A percentile compares a stretch with the other conserved stretches of the same genome.
phyloP scores from a whole-genome alignment of 2,888 invertebrate species.

The Oxystoma pomonae region DNA sequence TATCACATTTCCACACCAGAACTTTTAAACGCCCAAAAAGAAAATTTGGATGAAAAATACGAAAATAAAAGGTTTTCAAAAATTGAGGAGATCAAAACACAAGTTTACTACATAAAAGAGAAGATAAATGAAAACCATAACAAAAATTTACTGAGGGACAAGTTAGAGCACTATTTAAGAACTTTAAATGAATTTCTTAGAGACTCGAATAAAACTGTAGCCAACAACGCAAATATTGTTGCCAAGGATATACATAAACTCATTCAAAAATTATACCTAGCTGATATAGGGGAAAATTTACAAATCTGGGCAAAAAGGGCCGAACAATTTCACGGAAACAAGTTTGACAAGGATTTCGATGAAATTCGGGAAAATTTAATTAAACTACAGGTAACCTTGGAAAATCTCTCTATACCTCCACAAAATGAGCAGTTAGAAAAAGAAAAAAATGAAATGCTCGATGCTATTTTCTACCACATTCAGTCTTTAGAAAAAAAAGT shows the following conservation, averaged over 20 bases:
- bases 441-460: slow-evolving; percentile 26
- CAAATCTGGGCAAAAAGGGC: slow-evolving; percentile 19
- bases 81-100: slow-evolving; percentile 29
- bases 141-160: slow-evolving; percentile 22
- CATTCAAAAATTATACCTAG: slow-evolving; percentile 15
- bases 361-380: slow-evolving; percentile 20
- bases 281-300: slow-evolving; percentile 17
- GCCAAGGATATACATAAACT: slow-evolving; percentile 26
- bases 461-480: slow-evolving; percentile 21
- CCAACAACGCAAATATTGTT: slow-evolving; percentile 26
- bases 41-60: slow-evolving; percentile 3
- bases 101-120: slow-evolving; percentile 30
- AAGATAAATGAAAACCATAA: slow-evolving; percentile 25
- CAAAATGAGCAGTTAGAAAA: slow-evolving; percentile 15
- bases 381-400: slow-evolving; percentile 14
- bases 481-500: slow-evolving; percentile 22
- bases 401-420: slow-evolving; percentile 18
- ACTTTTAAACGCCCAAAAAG: slow-evolving; percentile 15
- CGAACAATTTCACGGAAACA: slow-evolving; percentile 20
- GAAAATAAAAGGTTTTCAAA: slow-evolving; percentile 23
- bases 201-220: slow-evolving; percentile 23
- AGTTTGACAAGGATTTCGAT: slow-evolving; percentile 21
- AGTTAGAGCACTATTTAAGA: slow-evolving; percentile 23
- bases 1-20: slow-evolving; percentile 23
- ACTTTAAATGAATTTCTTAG: slow-evolving; percentile 19